phyloP scores from a whole-genome alignment of 2,113 vertebrate species.

The Nicator chloris region DNA sequence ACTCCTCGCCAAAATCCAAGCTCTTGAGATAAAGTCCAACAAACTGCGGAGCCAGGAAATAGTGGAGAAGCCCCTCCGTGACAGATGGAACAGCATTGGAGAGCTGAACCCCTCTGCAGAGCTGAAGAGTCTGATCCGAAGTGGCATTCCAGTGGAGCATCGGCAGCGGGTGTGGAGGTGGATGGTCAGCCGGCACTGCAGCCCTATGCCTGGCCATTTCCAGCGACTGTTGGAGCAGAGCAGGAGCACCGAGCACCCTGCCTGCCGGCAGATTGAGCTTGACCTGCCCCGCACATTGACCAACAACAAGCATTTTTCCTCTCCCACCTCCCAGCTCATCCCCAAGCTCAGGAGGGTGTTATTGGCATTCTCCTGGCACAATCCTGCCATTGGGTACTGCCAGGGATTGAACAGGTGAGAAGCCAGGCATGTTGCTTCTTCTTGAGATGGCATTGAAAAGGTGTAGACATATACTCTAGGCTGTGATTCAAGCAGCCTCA shows the following conservation, averaged over 20 bases:
- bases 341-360: constrained; percentile 86
- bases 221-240: constrained; percentile 78
- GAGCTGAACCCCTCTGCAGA: constrained; percentile 72
- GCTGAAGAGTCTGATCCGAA: constrained; percentile 84
- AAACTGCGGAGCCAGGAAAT: constrained; percentile 80
- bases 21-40: constrained; percentile 86
- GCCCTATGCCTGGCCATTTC: constrained; percentile 72
- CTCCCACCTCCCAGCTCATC: constrained; percentile 80
- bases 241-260: constrained; percentile 73
- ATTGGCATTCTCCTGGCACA: constrained; percentile 93
- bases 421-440: background rate
- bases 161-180: constrained; percentile 85
- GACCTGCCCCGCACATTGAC: constrained; percentile 93
- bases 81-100: constrained; percentile 81
- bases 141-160: constrained; percentile 82
- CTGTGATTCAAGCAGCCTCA: background rate
- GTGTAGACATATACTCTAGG: background rate
- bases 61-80: constrained; percentile 73
- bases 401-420: constrained; percentile 94
- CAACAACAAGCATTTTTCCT: constrained; percentile 87
- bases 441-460: background rate
- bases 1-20: constrained; percentile 91
- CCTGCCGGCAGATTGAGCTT: constrained; percentile 89
- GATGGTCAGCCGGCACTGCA: constrained; percentile 70
- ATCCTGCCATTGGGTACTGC: constrained; percentile 90